A percentile compares a stretch with the other conserved stretches of the same genome.
Conservation (phyloP, 2,113 vertebrate species). For the Bostrychus sinensis region DNA sequence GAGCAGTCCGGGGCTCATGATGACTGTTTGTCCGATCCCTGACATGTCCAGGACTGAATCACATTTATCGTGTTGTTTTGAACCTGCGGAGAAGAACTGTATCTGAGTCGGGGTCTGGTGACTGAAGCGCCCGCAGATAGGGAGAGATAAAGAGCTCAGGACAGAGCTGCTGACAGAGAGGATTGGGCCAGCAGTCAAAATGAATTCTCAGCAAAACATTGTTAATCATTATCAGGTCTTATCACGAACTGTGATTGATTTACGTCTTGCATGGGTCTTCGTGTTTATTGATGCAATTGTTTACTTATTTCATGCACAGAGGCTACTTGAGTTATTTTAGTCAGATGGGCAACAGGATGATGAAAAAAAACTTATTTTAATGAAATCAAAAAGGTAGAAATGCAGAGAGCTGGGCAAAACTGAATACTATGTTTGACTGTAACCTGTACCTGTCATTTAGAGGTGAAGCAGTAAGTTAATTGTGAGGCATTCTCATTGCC, state of each 20-base stretch:
- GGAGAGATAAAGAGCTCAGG: slow-evolving; percentile 58
- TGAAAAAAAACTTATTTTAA: background rate
- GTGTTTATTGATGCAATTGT: slow-evolving; percentile 85
- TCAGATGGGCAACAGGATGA: slow-evolving; percentile 24
- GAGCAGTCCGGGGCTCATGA: background rate
- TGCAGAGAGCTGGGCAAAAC: background rate
- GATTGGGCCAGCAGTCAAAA: slow-evolving; percentile 68
- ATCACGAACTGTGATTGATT: slow-evolving; percentile 85
- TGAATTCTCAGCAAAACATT: slow-evolving; percentile 81
- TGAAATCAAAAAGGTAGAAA: background rate
- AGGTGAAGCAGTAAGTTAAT: too few relatives aligned
- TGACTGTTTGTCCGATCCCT: background rate
- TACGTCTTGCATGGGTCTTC: slow-evolving; percentile 76
- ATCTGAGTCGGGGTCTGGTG: slow-evolving; percentile 56
- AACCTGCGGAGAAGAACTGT: slow-evolving; percentile 50
- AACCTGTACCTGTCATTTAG: too few relatives aligned
- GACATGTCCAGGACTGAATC: background rate
- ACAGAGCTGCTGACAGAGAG: slow-evolving; percentile 69
- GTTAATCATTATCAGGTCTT: slow-evolving; percentile 83
- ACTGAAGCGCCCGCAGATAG: slow-evolving; percentile 36
- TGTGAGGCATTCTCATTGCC: too few relatives aligned
- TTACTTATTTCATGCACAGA: slow-evolving; percentile 80
- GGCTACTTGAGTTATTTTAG: slow-evolving; percentile 59
- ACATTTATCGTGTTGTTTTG: slow-evolving; percentile 41
- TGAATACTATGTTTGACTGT: too few relatives aligned